Evolutionary conservation across 2,888 invertebrate genomes (phyloP).

Genomic region (Drosophila paramelanica): DNA sequence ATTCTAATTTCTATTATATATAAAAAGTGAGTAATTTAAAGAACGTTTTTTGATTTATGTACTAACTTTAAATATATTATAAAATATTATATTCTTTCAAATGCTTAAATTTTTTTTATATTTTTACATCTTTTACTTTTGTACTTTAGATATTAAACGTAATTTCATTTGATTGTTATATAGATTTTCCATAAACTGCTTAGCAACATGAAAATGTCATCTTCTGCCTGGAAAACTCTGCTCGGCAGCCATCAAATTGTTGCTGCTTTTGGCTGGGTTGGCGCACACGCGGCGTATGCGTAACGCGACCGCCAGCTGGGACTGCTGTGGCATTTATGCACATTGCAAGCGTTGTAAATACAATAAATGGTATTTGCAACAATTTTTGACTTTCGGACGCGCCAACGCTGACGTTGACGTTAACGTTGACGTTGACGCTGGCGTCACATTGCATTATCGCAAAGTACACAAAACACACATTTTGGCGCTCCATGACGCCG

Average conservation of each 20-base stretch:
- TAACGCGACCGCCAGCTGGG: conserved; percentile 26
- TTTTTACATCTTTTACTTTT: no score
- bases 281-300: conserved; percentile 26
- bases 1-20: no score
- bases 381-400: conserved; percentile 70
- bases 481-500: conserved; percentile 28
- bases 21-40: no score
- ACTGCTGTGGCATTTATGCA: conserved; percentile 38
- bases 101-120: no score
- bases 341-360: conserved; percentile 50
- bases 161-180: not conserved
- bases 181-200: not conserved
- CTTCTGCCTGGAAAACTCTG: not conserved
- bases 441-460: conserved; percentile 64
- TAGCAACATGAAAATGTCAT: not conserved
- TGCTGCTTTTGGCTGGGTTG: not conserved
- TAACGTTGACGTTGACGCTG: conserved; percentile 19
- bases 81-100: no score
- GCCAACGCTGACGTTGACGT: conserved; percentile 30
- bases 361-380: conserved; percentile 74
- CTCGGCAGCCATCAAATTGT: conserved; percentile 5
- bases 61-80: no score
- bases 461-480: conserved; percentile 49
- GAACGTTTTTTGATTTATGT: no score
- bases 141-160: no score